Evolutionary conservation across 1,140 invertebrate species (phyloP).

Genomic region (Metaphire vulgaris): DNA sequence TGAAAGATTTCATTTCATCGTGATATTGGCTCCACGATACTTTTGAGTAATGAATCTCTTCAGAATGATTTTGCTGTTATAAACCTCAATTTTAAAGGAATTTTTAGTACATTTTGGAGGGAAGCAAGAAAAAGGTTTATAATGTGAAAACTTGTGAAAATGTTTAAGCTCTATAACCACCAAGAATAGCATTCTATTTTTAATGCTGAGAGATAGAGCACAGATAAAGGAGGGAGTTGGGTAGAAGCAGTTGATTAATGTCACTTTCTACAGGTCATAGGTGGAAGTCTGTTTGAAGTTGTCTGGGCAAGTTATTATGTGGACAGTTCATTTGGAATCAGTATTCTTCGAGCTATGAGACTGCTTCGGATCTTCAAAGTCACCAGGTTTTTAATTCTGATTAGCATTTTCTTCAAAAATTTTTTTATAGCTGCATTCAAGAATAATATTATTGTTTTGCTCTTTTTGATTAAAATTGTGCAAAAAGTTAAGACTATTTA

Average conservation of each 20-base stretch:
- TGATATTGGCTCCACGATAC: neutral
- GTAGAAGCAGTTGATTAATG: too few relatives aligned
- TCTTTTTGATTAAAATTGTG: neutral
- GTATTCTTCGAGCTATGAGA: slow-evolving; percentile 92
- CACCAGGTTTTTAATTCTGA: slow-evolving; percentile 57
- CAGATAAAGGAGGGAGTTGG: too few relatives aligned
- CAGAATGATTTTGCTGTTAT: slow-evolving; percentile 1
- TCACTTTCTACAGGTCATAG: slow-evolving; percentile 65
- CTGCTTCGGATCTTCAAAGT: slow-evolving; percentile 98
- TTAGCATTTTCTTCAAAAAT: neutral
- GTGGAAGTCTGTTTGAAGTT: slow-evolving; percentile 98
- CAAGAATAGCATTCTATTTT: too few relatives aligned
- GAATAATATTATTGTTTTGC: neutral
- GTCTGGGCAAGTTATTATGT: slow-evolving; percentile 93
- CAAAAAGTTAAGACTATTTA: too few relatives aligned
- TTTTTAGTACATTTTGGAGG: too few relatives aligned
- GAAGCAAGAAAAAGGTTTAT: too few relatives aligned
- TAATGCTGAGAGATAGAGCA: too few relatives aligned
- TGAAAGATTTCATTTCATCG: neutral
- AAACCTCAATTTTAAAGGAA: neutral
- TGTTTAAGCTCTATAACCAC: too few relatives aligned
- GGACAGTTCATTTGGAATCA: slow-evolving; percentile 92
- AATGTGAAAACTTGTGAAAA: too few relatives aligned
- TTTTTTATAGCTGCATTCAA: neutral
- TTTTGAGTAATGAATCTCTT: neutral